Evolutionary conservation across 2,888 invertebrate genomes (phyloP).

Genomic region (Argyresthia albistria): DNA sequence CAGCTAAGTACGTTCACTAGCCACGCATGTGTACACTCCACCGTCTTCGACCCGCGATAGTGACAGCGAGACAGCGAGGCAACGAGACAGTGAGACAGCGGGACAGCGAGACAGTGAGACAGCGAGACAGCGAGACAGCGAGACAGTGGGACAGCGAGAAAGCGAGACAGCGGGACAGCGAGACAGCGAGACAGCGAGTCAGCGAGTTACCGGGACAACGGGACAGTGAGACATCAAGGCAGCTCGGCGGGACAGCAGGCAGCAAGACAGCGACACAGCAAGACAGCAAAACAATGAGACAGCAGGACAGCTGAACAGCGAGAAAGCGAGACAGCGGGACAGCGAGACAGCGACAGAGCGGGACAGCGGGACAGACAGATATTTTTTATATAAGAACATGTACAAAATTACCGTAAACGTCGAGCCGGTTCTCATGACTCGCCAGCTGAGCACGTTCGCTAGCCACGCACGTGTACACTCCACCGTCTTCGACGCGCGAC

Average conservation of each 20-base stretch:
- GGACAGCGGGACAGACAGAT: slow-evolving; percentile 46
- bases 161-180: not conserved
- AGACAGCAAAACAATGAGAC: not conserved
- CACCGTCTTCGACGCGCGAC: slow-evolving; percentile 74
- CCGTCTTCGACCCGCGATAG: slow-evolving; percentile 36
- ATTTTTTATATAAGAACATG: not conserved
- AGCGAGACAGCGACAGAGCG: slow-evolving; percentile 25
- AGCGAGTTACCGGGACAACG: not conserved
- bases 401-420: slow-evolving; percentile 65
- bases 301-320: not conserved
- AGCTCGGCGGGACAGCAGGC: not conserved
- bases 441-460: slow-evolving; percentile 46
- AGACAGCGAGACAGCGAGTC: not conserved
- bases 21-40: slow-evolving; percentile 74
- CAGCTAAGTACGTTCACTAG: slow-evolving; percentile 47
- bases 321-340: slow-evolving; percentile 38
- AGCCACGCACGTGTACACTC: slow-evolving; percentile 74
- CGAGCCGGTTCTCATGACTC: slow-evolving; percentile 55
- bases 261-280: not conserved
- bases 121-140: not conserved
- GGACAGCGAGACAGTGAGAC: not conserved
- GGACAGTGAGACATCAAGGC: not conserved
- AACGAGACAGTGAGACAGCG: not conserved
- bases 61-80: not conserved
- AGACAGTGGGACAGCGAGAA: not conserved